These are phyloP conservation scores for Poeciliopsis turneri DNA, from an alignment of 2,797 vertebrate genomes.

Conservation along the genomic window DNA sequence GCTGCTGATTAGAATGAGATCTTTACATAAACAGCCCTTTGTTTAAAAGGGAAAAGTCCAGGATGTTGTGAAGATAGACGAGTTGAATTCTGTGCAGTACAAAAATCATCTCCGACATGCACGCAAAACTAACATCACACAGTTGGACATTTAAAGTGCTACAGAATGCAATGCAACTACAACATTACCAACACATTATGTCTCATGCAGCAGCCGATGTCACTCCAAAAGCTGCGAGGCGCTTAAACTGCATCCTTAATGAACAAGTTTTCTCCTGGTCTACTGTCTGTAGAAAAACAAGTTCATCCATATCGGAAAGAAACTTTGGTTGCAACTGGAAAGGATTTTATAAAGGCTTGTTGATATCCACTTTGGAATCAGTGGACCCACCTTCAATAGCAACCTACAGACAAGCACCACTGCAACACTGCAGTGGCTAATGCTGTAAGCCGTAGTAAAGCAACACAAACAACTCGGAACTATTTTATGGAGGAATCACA, in stretches of 20 bases:
- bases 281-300: slow-evolving; percentile 16
- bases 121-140: neutral
- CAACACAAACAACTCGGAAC: neutral
- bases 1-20: neutral
- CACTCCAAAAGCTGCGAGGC: neutral
- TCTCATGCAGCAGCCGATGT: neutral
- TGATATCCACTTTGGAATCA: neutral
- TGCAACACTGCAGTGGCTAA: neutral
- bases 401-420: neutral
- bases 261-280: slow-evolving; percentile 8
- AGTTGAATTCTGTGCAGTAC: neutral
- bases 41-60: slow-evolving; percentile 7
- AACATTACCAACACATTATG: neutral
- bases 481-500: neutral
- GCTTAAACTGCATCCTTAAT: neutral
- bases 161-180: neutral
- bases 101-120: neutral
- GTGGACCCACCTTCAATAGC: neutral
- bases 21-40: neutral
- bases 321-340: slow-evolving; percentile 3
- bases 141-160: neutral
- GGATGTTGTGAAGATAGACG: slow-evolving; percentile 24
- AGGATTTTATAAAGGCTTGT: neutral
- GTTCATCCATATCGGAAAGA: neutral
- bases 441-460: neutral